phyloP scores from a whole-genome alignment of 2,113 vertebrate genomes.

The Nothocercus julius region DNA sequence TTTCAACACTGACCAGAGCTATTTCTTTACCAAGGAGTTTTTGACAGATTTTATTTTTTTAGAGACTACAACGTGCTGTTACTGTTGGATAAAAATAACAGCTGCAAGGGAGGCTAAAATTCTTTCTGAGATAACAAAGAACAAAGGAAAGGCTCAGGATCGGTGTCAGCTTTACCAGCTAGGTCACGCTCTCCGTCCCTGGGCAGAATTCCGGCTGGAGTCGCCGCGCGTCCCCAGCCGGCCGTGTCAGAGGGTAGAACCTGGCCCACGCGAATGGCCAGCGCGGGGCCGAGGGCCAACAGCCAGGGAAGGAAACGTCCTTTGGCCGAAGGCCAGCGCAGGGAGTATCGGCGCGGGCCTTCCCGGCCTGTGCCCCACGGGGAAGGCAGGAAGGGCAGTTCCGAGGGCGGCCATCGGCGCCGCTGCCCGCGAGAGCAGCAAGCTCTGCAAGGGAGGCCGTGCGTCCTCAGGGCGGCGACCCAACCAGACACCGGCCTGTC shows the following conservation, averaged over 20 bases:
- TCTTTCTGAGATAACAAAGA: constrained; percentile 50
- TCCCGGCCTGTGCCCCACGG: no score
- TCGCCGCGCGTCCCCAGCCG: background rate
- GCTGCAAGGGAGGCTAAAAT: constrained; percentile 39
- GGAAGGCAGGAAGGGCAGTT: no score
- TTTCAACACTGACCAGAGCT: background rate
- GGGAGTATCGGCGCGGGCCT: no score
- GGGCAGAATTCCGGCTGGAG: background rate
- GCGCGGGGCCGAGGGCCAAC: background rate
- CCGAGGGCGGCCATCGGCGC: no score
- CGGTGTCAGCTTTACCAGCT: constrained; percentile 39
- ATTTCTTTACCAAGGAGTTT: background rate
- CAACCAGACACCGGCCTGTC: background rate
- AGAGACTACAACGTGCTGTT: constrained; percentile 4
- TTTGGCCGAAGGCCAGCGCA: background rate
- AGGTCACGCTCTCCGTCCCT: constrained; percentile 33
- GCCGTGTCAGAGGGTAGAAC: background rate
- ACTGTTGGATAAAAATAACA: constrained; percentile 50
- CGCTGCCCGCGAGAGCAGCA: background rate
- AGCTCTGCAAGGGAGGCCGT: background rate
- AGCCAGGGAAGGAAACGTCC: background rate
- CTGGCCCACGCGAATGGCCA: background rate
- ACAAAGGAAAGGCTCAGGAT: constrained; percentile 33
- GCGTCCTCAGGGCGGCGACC: background rate
- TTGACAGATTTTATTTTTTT: constrained; percentile 22